A percentile compares a stretch with the other conserved stretches of the same genome.
phyloP scores from a whole-genome alignment of 2,113 vertebrate genomes.

The Pachycephala philippinensis region DNA sequence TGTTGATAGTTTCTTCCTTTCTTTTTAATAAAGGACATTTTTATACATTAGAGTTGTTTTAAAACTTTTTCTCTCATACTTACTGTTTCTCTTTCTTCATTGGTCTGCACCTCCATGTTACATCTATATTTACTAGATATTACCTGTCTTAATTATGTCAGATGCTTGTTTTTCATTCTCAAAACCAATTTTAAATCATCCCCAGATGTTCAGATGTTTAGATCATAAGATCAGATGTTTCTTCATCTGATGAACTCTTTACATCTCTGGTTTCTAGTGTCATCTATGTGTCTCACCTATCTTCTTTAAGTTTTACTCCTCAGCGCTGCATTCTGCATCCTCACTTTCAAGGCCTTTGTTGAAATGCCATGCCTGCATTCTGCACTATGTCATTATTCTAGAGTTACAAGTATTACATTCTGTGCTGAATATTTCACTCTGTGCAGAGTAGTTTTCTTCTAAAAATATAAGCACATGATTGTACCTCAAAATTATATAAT shows the following conservation, averaged over 20 bases:
- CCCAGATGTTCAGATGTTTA: too few species aligned
- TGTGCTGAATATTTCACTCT: background rate
- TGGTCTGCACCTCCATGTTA: background rate
- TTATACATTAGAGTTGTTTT: background rate
- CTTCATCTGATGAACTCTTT: background rate
- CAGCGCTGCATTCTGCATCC: background rate
- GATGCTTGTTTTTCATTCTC: background rate
- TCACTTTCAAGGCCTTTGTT: background rate
- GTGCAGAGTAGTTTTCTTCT: background rate
- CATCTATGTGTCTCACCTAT: background rate
- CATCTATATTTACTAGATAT: background rate
- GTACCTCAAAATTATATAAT: background rate
- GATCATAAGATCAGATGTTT: background rate
- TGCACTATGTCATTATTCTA: background rate
- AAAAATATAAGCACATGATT: background rate
- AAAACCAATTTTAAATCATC: background rate
- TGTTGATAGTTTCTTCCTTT: background rate
- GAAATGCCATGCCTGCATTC: background rate
- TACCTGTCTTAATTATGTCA: background rate
- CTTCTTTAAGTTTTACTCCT: background rate
- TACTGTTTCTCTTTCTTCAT: background rate
- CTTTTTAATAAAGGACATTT: background rate
- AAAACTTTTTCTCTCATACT: background rate
- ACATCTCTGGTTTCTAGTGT: background rate
- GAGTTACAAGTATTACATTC: background rate